Evolutionary conservation across 2,797 vertebrate genomes (phyloP), one percentile per base, ranked within the genome.

Genomic region (Peromyscus nudipes): DNA sequence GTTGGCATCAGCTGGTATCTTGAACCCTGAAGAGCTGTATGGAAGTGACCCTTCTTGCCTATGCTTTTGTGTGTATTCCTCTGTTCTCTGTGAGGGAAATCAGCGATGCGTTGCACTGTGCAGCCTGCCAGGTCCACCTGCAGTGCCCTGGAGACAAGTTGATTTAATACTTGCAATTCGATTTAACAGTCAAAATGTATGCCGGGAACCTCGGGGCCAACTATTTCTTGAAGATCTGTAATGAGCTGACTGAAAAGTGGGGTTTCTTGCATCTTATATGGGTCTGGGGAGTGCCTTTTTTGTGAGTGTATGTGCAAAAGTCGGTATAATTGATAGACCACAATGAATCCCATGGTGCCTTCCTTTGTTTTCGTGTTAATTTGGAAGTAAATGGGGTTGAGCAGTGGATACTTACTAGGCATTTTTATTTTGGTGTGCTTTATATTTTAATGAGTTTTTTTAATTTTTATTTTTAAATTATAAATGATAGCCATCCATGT

Each of bases 351-450:
- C 77, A 16, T 83, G 77, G 80, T 43, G 49, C 6, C 82, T 92
- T 88, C 69, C 37, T 95, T 96, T 95, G 43, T 75, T 96, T 97
- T 65, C 85, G 62, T 57, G 27, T 95, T 89, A 88, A 73, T 92
- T 91, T 95, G 43, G 27, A 96, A 23, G 52, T 34, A 62, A 93
- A 71, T 6, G 10, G 76, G 31, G 4, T 55, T 89, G 31, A 46
- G 62, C 31, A 19, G 12, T 69, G 34, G 46, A 69, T 9, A 23
- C 10, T 76, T 81, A 80, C 34, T 88, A 57, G n/a, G 60, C 8
- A 65, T 89, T 93, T 60, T 71, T 85, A 85, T 79, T 60, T 87
- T 49, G 67, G 7, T 55, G 34, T 37, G 76, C 2, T 76, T 69
- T 62, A 75, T 87, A 4, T 13, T 49, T 80, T 71, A 84, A 55